Base-by-base conservation (phyloP, 2,113 vertebrate genomes). In the Nesogale talazaci region DNA sequence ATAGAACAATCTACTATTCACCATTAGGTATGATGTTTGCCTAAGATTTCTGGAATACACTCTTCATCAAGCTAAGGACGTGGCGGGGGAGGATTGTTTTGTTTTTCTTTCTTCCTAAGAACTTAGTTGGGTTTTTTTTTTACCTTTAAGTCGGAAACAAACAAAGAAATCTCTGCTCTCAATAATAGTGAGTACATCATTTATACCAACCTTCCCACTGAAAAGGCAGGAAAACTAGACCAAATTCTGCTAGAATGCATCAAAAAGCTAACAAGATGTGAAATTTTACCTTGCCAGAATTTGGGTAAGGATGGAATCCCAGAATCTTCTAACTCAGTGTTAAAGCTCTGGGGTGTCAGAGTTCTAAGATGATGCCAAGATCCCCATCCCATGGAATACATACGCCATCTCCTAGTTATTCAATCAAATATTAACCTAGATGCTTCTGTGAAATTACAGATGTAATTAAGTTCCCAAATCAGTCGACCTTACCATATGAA, bases 1-100 rank as follows among this genome's bases (percentile, higher is more conserved):
- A 40, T 20, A 70, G 57, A 79, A 87, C 61, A n/a, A 31, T 69
- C 67, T 93, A 84, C 82, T 88, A 83, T 69, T 95, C 80, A 88
- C 42, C n/a, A 72, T 83, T 75, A 83, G 65, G 76, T 85, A 65
- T 46, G 69, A 38, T 70, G 79, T 52, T 87, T 93, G 52, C 56
- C 86, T 72, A 77, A 69, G 69, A 63, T 90, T 81, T 38, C 86
- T 34, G 9, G 4, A 14, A 83, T 57, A 56, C 67, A 38, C 25
- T 1, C 8, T 87, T 72, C 70, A 84, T 40, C 87, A 69, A 61
- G 20, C 11, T 38, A 42, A 81, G 59, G 31, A 80, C 52, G 11
- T 67, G 22, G 11, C 31, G 22, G 46, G 46, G 46, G 46, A 12
- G 10, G 10, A 12, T 52, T 52, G 46, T 52, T 52, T 52, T 52